Evolutionary conservation across 2,797 vertebrate species (phyloP).

Genomic region (Rhabdomys pumilio): DNA sequence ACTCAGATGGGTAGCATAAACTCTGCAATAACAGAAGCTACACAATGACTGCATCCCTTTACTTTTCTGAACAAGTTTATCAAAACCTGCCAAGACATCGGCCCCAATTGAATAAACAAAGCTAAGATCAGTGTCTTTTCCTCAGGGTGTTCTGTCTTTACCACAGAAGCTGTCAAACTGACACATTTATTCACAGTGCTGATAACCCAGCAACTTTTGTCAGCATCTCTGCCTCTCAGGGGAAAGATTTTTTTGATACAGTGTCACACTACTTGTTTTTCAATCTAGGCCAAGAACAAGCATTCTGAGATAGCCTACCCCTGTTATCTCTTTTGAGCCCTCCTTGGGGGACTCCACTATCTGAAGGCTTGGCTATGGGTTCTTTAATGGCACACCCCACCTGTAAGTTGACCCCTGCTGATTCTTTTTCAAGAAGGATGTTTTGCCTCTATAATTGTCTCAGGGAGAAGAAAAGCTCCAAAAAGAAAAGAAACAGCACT

Average conservation of each 20-base stretch:
- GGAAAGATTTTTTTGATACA: constrained; percentile 54
- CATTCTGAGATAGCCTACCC: background rate
- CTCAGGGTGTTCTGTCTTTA: constrained; percentile 74
- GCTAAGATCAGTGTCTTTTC: constrained; percentile 77
- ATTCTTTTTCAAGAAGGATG: constrained; percentile 45
- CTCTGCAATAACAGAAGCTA: background rate
- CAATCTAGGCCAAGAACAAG: background rate
- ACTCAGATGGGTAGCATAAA: background rate
- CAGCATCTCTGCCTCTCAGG: constrained; percentile 46
- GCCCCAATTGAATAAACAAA: constrained; percentile 80
- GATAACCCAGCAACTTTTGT: constrained; percentile 70
- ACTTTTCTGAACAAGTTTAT: constrained; percentile 78
- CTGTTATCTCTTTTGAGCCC: background rate
- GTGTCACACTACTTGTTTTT: background rate
- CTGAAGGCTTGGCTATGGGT: background rate
- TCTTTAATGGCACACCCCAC: constrained; percentile 31
- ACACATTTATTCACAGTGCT: constrained; percentile 62
- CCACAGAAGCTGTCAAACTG: constrained; percentile 70
- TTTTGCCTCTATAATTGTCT: constrained; percentile 68
- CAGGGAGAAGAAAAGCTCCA: constrained; percentile 33
- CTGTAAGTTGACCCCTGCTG: constrained; percentile 34
- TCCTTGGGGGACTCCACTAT: background rate
- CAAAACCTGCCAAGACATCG: constrained; percentile 76
- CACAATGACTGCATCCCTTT: constrained; percentile 58
- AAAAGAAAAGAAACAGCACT: constrained; percentile 37